phyloP scores from a whole-genome alignment of 2,797 vertebrate genomes.

The Sarcophilus harrisii region DNA sequence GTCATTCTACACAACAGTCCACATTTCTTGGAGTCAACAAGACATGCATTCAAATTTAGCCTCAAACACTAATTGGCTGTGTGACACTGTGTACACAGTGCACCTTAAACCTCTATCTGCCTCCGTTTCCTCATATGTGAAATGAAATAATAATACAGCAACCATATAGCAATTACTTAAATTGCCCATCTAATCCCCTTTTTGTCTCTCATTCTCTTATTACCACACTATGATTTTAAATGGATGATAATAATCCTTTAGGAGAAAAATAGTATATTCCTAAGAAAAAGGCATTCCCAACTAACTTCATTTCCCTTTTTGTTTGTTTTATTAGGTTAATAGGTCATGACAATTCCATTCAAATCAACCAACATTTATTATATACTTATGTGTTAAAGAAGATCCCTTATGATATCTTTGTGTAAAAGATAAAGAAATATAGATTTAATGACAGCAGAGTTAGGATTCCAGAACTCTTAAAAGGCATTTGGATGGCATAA shows the following conservation, averaged over 20 bases:
- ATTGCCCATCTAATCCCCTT: neutral
- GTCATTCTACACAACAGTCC: neutral
- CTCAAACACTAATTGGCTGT: too few relatives aligned
- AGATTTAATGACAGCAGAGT: neutral
- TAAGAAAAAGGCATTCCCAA: neutral
- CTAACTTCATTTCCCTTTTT: neutral
- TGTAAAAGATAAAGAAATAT: neutral
- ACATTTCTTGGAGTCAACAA: too few relatives aligned
- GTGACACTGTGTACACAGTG: too few relatives aligned
- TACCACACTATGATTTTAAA: neutral
- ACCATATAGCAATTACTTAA: neutral
- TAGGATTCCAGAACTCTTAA: neutral
- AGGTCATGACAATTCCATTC: neutral
- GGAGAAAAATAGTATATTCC: neutral
- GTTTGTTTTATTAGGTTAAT: neutral
- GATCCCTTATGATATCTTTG: neutral
- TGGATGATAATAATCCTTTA: neutral
- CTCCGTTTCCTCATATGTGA: too few relatives aligned
- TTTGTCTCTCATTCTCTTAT: neutral
- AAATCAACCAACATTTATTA: neutral
- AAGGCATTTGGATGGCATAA: neutral
- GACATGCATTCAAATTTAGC: too few relatives aligned
- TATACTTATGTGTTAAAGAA: neutral
- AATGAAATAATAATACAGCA: neutral
- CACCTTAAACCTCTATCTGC: too few relatives aligned